phyloP scores from a whole-genome alignment of 2,113 vertebrate species.

The Tetraodon nigroviridis region DNA sequence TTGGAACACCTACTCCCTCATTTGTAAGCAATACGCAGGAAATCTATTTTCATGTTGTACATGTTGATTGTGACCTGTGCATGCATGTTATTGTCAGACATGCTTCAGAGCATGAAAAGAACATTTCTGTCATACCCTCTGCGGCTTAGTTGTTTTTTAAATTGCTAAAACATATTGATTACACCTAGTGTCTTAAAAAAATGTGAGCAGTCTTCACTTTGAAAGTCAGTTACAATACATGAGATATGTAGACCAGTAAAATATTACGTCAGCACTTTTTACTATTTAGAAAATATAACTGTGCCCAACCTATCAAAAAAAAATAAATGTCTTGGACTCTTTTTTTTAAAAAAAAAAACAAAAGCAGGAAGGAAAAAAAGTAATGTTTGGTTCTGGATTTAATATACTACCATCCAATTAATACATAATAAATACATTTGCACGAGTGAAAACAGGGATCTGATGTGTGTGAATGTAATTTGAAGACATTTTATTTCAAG shows the following conservation, averaged over 20 bases:
- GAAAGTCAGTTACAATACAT: too few species aligned
- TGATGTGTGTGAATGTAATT: too few species aligned
- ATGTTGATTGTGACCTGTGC: conserved; percentile 46
- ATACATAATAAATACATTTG: too few species aligned
- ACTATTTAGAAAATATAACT: too few species aligned
- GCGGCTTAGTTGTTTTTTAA: not conserved
- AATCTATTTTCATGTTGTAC: conserved; percentile 36
- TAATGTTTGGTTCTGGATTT: too few species aligned
- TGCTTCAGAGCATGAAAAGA: conserved; percentile 11
- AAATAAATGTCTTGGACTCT: not conserved
- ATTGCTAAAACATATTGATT: conserved; percentile 1
- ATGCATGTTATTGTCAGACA: conserved; percentile 21
- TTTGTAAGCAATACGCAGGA: conserved; percentile 50
- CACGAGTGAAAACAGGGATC: too few species aligned
- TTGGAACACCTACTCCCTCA: conserved; percentile 44
- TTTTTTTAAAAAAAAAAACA: not conserved
- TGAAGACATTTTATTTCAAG: too few species aligned
- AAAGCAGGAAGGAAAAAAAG: too few species aligned
- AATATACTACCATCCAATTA: too few species aligned
- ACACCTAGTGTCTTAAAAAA: not conserved
- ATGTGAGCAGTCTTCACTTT: not conserved
- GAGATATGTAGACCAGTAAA: too few species aligned
- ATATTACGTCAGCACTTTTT: too few species aligned
- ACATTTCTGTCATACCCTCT: not conserved
- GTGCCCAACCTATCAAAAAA: too few species aligned